A percentile compares a stretch with the other conserved stretches of the same genome.
Evolutionary conservation across 2,113 vertebrate species (phyloP).

Genomic region (Picathartes gymnocephalus): DNA sequence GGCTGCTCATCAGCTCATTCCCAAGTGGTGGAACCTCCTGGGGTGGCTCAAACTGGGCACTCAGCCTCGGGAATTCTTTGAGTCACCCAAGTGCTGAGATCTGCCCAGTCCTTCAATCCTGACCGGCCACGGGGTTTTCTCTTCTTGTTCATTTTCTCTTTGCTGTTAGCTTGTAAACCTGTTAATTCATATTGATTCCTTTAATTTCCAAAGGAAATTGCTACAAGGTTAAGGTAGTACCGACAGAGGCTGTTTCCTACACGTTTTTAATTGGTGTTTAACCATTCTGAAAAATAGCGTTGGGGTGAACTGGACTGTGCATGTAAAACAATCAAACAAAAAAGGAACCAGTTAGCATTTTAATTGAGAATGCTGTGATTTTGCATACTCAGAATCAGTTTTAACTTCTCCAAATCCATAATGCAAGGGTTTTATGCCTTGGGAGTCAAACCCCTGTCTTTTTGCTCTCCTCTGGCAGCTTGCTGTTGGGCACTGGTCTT

Average conservation of each 20-base stretch:
- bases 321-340: background rate
- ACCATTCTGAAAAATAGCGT: background rate
- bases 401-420: background rate
- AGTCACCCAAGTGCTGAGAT: background rate
- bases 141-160: background rate
- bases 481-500: background rate
- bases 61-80: fast-evolving
- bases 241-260: background rate
- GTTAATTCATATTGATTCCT: background rate
- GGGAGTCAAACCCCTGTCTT: background rate
- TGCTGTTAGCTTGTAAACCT: background rate
- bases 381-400: background rate
- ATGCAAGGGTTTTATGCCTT: background rate
- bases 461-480: background rate
- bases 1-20: background rate
- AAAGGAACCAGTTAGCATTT: background rate
- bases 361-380: background rate
- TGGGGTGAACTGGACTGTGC: background rate
- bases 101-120: background rate
- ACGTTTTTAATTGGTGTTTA: background rate
- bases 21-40: background rate
- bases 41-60: background rate
- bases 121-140: fast-evolving
- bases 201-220: conserved; percentile 4
- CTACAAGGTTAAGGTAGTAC: background rate